phyloP scores from a whole-genome alignment of 2,888 invertebrate genomes.

The Melanostoma scalare region DNA sequence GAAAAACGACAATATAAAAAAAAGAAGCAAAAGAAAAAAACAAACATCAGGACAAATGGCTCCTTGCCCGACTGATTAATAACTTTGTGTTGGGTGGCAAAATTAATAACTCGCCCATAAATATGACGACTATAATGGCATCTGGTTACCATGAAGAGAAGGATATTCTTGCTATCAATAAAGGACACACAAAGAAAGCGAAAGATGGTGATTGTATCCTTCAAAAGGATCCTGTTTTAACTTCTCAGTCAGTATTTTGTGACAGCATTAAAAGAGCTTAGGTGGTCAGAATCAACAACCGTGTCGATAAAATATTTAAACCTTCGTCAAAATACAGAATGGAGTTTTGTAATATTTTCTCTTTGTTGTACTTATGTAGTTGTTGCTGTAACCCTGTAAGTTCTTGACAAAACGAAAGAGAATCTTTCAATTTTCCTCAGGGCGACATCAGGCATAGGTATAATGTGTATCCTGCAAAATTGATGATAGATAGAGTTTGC shows the following conservation, averaged over 20 bases:
- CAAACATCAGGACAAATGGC: conserved; percentile 25
- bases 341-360: conserved; percentile 1
- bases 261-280: conserved; percentile 34
- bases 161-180: conserved; percentile 29
- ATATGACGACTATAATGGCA: conserved; percentile 56
- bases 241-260: not conserved
- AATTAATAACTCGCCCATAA: conserved; percentile 65
- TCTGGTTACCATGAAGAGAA: conserved; percentile 48
- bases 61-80: conserved; percentile 36
- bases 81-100: conserved; percentile 33
- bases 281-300: conserved; percentile 39
- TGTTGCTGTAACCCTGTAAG: too few relatives aligned
- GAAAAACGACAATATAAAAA: not conserved
- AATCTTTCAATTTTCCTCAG: too few relatives aligned
- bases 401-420: too few relatives aligned
- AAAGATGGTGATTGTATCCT: conserved; percentile 49
- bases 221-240: conserved; percentile 36
- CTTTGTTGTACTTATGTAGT: not conserved
- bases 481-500: conserved; percentile 4
- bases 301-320: conserved; percentile 69
- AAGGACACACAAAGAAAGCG: conserved; percentile 30
- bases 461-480: not conserved
- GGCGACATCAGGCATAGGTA: too few relatives aligned
- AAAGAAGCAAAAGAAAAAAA: not conserved
- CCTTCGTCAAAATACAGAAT: conserved; percentile 60